These are phyloP conservation scores for Hydropotes inermis DNA, from an alignment of 2,113 vertebrate genomes.

Conservation along the genomic window DNA sequence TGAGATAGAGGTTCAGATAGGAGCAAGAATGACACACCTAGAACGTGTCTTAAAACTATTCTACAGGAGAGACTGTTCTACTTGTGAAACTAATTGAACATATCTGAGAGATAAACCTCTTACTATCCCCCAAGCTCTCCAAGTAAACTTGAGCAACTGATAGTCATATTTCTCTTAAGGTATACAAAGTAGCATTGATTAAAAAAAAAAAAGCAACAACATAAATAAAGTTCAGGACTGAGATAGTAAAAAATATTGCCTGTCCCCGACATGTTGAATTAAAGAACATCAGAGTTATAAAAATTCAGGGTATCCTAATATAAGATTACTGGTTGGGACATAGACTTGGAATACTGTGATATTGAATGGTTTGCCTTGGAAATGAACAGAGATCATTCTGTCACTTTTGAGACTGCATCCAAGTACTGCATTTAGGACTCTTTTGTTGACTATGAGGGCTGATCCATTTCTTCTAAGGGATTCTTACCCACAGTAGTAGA, in stretches of 20 bases:
- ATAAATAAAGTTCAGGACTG: neutral
- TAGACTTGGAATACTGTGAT: neutral
- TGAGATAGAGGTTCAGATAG: neutral
- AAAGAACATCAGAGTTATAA: neutral
- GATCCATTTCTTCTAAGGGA: neutral
- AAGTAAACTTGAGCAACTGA: neutral
- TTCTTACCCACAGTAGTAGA: neutral
- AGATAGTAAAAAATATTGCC: neutral
- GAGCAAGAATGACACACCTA: neutral
- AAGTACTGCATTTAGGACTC: neutral
- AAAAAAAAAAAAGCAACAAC: neutral
- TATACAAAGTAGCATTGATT: neutral
- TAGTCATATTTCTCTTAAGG: neutral
- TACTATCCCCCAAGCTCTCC: accelerated
- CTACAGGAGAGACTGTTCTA: neutral
- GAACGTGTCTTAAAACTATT: neutral
- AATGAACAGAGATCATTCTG: neutral
- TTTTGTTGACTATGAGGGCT: neutral
- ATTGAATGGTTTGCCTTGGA: neutral
- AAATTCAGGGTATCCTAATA: neutral
- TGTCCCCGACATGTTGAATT: neutral
- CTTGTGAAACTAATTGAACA: neutral
- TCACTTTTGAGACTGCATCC: accelerated
- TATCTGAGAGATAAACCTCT: neutral
- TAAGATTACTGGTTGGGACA: neutral